A percentile compares a stretch with the other conserved stretches of the same genome.
Conservation (phyloP, 2,888 invertebrate genomes). For the Hipparchia sbordonii region DNA sequence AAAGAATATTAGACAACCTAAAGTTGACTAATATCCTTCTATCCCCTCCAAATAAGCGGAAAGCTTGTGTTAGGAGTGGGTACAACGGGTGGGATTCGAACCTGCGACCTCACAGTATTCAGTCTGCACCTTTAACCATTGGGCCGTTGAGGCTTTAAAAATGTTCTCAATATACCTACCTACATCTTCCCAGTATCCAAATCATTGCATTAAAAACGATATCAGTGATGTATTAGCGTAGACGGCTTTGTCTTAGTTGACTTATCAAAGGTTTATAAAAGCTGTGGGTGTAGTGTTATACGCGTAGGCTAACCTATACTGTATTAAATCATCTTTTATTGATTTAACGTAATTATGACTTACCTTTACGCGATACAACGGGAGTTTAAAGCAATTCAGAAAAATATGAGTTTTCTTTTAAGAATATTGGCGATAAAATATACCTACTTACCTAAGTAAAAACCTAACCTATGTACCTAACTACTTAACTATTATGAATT, state of each 20-base stretch:
- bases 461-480: neutral
- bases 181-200: constrained; percentile 42
- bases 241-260: constrained; percentile 66
- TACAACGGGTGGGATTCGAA: too few relatives aligned
- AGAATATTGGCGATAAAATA: neutral
- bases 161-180: too few relatives aligned
- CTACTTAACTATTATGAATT: too few relatives aligned
- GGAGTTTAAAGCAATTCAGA: constrained; percentile 12
- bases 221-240: constrained; percentile 74
- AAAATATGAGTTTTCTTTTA: neutral
- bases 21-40: too few relatives aligned
- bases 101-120: too few relatives aligned
- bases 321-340: constrained; percentile 45
- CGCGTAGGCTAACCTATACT: constrained; percentile 53
- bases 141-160: too few relatives aligned
- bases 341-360: constrained; percentile 16
- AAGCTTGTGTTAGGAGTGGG: too few relatives aligned
- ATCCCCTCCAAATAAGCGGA: too few relatives aligned
- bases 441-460: neutral
- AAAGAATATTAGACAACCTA: too few relatives aligned
- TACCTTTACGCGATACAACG: constrained; percentile 17
- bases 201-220: constrained; percentile 53
- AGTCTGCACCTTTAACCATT: too few relatives aligned
- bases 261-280: constrained; percentile 73
- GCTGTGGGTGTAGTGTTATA: constrained; percentile 64